Base-by-base conservation (phyloP, 1,140 invertebrate genomes). In the Telenomus remus region DNA sequence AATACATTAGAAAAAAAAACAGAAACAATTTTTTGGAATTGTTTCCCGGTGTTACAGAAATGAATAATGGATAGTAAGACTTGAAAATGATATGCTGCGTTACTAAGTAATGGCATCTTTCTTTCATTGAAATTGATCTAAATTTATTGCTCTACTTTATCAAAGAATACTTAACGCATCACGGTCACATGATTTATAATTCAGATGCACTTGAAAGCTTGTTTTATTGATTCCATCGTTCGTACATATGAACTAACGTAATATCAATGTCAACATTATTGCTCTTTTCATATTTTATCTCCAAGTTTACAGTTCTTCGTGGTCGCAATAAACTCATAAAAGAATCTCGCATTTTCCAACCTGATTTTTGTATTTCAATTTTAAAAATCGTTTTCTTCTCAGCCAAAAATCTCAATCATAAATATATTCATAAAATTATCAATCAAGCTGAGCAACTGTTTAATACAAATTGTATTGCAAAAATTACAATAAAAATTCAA, bases 191-290 rank as follows among this genome's bases (percentile, higher is more conserved):
- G 13, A 42, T 54, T 54, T 43, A 43, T 54, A 43, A 42, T 54
- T 54, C 51, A 54, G n/a, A 54, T 54, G 37, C 15, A 54, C 51
- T 54, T 54, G 37, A 54, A 54, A 54, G 51, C 51, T 43, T 10
- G 35, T 54, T 54, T 43, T 54, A 54, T 54, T 42, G 37, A 54
- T 43, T 39, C 3, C n/a, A 39, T 39, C 37, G 37, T 9, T 9
- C 37, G 37, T n/a, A 11, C 37, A 39, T 39, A 39, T 27, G 19
- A 27, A 27, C 3, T 11, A n/a, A 39, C 37, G n/a, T 39, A 39
- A 39, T 39, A 39, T 39, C n/a, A 39, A 39, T 39, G 37, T 39
- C 37, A 39, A 39, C 37, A 39, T 39, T 39, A n/a, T 39, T 39
- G 9, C n/a, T 39, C n/a, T n/a, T 39, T 9, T n/a, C n/a, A n/a